Evolutionary conservation across 2,888 invertebrate genomes (phyloP).

Genomic region (Cheilosia vernalis): DNA sequence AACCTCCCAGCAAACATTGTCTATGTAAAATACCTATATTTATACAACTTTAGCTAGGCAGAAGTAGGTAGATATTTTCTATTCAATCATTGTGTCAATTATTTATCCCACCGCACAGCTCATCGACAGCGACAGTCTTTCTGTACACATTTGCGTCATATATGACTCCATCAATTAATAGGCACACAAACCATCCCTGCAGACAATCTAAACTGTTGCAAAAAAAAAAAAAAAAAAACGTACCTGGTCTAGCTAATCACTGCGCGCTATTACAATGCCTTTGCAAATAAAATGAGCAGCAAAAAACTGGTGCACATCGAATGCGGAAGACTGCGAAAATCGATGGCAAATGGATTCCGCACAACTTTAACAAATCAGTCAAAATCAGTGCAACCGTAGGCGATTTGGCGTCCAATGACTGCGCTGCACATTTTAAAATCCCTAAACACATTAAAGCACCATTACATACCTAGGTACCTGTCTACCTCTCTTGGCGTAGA

Average conservation of each 20-base stretch:
- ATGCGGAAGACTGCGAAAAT: slow-evolving; percentile 66
- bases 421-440: slow-evolving; percentile 56
- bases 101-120: too few relatives aligned
- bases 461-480: too few relatives aligned
- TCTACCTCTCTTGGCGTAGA: too few relatives aligned
- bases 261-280: slow-evolving; percentile 1
- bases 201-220: slow-evolving; percentile 3
- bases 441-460: slow-evolving; percentile 61
- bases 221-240: not conserved
- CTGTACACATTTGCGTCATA: not conserved
- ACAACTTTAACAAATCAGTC: slow-evolving; percentile 68
- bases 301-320: slow-evolving; percentile 15
- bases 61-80: too few relatives aligned
- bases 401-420: slow-evolving; percentile 69
- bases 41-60: too few relatives aligned
- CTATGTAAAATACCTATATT: too few relatives aligned
- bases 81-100: too few relatives aligned
- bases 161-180: slow-evolving; percentile 1
- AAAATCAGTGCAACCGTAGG: slow-evolving; percentile 72
- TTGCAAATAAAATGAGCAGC: not conserved
- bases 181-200: not conserved
- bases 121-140: not conserved
- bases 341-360: slow-evolving; percentile 61
- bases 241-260: not conserved
- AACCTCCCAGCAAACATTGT: too few relatives aligned